Conservation (phyloP, 1,140 invertebrate genomes). For the Cotesia vestalis region DNA sequence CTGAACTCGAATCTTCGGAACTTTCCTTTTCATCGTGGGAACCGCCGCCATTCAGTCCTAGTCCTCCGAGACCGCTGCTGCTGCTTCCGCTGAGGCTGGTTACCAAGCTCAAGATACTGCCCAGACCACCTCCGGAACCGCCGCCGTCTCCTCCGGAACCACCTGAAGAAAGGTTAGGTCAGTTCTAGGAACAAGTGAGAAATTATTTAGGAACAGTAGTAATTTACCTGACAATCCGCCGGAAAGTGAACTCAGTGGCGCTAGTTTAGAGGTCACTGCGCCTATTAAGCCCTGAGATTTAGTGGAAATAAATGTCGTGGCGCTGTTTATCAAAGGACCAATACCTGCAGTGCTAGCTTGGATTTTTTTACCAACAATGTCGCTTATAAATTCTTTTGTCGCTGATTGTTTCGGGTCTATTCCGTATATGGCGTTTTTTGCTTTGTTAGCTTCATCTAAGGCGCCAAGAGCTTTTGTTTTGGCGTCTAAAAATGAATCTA, state of each 20-base stretch:
- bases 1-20: slow-evolving; percentile 45
- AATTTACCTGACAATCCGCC: slow-evolving; percentile 47
- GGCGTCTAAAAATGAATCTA: slow-evolving; percentile 78
- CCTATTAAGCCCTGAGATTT: slow-evolving; percentile 50
- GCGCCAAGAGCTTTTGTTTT: slow-evolving; percentile 75
- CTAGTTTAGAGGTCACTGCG: slow-evolving; percentile 56
- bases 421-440: slow-evolving; percentile 77
- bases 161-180: slow-evolving; percentile 17
- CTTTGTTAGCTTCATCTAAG: slow-evolving; percentile 75
- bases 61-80: slow-evolving; percentile 32
- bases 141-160: slow-evolving; percentile 1
- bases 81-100: slow-evolving; percentile 43
- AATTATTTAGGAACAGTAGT: not conserved
- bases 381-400: slow-evolving; percentile 53
- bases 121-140: slow-evolving; percentile 9
- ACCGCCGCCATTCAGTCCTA: slow-evolving; percentile 66
- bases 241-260: slow-evolving; percentile 55
- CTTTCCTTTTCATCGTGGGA: slow-evolving; percentile 49
- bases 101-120: slow-evolving; percentile 41
- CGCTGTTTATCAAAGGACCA: slow-evolving; percentile 57
- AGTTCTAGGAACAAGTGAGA: slow-evolving; percentile 3
- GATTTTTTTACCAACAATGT: slow-evolving; percentile 53
- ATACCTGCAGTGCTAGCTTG: slow-evolving; percentile 53
- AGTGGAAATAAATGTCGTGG: slow-evolving; percentile 53
- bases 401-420: slow-evolving; percentile 67